phyloP scores from a whole-genome alignment of 2,797 vertebrate species.

The Decapterus maruadsi region DNA sequence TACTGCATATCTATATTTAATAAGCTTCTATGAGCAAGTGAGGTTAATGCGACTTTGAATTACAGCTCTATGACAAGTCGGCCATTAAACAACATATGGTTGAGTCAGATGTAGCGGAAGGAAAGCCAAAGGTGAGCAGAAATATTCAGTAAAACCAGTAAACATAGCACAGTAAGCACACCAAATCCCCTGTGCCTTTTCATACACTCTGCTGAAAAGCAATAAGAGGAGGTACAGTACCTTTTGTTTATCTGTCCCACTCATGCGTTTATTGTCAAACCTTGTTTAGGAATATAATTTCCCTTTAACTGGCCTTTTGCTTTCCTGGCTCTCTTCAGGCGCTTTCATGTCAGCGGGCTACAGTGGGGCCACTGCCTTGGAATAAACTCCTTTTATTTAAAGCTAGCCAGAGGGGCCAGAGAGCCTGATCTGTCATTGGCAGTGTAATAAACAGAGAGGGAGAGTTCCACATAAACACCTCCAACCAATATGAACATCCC shows the following conservation, averaged over 20 bases:
- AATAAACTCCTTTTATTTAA: conserved; percentile 88
- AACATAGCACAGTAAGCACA: conserved; percentile 67
- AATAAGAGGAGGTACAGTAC: conserved; percentile 82
- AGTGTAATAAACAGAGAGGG: conserved; percentile 87
- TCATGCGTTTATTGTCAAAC: conserved; percentile 82
- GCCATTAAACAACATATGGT: conserved; percentile 40
- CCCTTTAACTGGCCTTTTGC: conserved; percentile 85
- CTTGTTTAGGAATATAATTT: conserved; percentile 87
- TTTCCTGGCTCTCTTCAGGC: conserved; percentile 79
- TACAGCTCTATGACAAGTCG: conserved; percentile 24
- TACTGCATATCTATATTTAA: conserved; percentile 18
- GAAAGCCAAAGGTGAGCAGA: conserved; percentile 66
- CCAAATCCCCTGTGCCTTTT: conserved; percentile 77
- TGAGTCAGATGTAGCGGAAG: conserved; percentile 47
- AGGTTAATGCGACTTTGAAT: conserved; percentile 46
- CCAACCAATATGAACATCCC: conserved; percentile 85
- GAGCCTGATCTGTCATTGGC: conserved; percentile 86
- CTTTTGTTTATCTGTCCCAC: conserved; percentile 83
- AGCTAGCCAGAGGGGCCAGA: conserved; percentile 86
- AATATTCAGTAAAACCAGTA: conserved; percentile 65
- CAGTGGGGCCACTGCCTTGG: conserved; percentile 72
- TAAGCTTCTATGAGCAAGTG: conserved; percentile 3
- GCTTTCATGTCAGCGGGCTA: conserved; percentile 80
- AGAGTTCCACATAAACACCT: conserved; percentile 85
- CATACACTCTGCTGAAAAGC: conserved; percentile 78